A percentile compares a stretch with the other conserved stretches of the same genome.
phyloP scores from a whole-genome alignment of 2,797 vertebrate species.

The Hapalemur alaotrensis region DNA sequence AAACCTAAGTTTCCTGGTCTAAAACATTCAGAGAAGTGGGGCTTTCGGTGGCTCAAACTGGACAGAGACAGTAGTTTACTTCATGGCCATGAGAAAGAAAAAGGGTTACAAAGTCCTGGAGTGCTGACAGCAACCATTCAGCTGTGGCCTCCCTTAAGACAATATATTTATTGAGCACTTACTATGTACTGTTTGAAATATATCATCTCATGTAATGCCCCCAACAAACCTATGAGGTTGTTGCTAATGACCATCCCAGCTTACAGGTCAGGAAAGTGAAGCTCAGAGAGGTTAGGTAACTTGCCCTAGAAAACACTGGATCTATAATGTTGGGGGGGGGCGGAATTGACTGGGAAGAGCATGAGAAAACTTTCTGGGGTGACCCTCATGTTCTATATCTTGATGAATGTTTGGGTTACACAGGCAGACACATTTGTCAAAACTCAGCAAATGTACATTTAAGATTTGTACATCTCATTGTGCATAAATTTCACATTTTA shows the following conservation, averaged over 20 bases:
- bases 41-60: not conserved
- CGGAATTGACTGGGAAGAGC: not conserved
- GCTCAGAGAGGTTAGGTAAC: not conserved
- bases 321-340: not conserved
- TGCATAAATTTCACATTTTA: slow-evolving; percentile 17
- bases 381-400: not conserved
- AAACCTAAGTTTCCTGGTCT: not conserved
- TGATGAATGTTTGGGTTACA: slow-evolving; percentile 10
- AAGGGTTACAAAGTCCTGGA: not conserved
- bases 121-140: not conserved
- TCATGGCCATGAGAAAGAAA: not conserved
- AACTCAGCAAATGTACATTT: not conserved
- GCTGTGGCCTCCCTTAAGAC: not conserved
- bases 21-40: not conserved
- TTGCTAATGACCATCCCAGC: not conserved
- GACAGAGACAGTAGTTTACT: not conserved
- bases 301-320: not conserved
- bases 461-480: not conserved
- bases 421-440: not conserved
- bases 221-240: not conserved
- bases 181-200: not conserved
- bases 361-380: not conserved
- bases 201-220: not conserved
- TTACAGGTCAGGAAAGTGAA: not conserved
- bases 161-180: not conserved